Conservation (phyloP, 92 coral and sea anemone genomes). For the Parazoanthus darwini region DNA sequence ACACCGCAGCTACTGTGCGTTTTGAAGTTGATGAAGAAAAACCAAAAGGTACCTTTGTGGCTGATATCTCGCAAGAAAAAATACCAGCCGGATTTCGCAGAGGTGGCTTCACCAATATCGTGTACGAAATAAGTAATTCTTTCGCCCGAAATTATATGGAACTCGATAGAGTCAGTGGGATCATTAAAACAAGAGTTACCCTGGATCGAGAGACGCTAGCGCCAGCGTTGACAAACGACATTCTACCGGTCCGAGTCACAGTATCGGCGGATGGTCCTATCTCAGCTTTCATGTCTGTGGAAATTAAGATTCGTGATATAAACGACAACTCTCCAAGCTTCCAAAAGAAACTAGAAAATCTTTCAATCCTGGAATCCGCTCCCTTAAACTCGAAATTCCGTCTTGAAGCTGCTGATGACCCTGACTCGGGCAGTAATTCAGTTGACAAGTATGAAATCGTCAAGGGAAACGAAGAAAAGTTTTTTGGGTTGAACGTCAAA, state of each 20-base stretch:
- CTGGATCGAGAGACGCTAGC: slow-evolving; percentile 71
- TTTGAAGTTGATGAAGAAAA: slow-evolving; percentile 74
- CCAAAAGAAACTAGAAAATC: slow-evolving; percentile 51
- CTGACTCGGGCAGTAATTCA: slow-evolving; percentile 77
- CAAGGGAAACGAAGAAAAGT: slow-evolving; percentile 66
- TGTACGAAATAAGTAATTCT: slow-evolving; percentile 58
- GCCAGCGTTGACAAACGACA: slow-evolving; percentile 53
- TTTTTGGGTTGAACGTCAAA: slow-evolving; percentile 56
- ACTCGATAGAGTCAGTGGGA: slow-evolving; percentile 58
- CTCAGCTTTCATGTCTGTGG: slow-evolving; percentile 56
- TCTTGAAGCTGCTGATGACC: slow-evolving; percentile 63
- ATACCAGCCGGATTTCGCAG: slow-evolving; percentile 38
- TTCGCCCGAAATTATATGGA: slow-evolving; percentile 45
- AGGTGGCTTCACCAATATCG: slow-evolving; percentile 54
- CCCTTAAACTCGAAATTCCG: slow-evolving; percentile 67
- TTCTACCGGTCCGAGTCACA: slow-evolving; percentile 61
- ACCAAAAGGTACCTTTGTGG: slow-evolving; percentile 65
- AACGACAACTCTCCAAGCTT: slow-evolving; percentile 79
- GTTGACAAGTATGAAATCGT: slow-evolving; percentile 73
- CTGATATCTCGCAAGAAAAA: slow-evolving; percentile 62
- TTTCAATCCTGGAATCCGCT: slow-evolving; percentile 74
- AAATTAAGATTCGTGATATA: slow-evolving; percentile 66
- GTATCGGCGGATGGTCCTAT: slow-evolving; percentile 49
- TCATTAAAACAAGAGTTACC: slow-evolving; percentile 56
- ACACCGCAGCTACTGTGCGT: slow-evolving; percentile 1